Evolutionary conservation across 2,113 vertebrate species (phyloP), one percentile per base, ranked within the genome.

Genomic region (Eulemur rufifrons): DNA sequence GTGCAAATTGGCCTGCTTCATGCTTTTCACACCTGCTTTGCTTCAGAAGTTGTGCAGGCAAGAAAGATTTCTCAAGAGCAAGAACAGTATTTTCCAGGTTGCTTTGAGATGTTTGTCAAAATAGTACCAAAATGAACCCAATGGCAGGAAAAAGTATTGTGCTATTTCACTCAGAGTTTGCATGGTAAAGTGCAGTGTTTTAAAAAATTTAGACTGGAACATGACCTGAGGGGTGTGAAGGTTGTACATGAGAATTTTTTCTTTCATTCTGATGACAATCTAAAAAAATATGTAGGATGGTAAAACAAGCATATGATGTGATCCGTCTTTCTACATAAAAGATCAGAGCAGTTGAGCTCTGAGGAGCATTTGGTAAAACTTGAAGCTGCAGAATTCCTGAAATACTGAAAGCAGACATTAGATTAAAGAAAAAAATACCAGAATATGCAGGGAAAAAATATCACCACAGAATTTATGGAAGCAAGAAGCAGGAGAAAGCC

Each of bases 1-100:
- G 91, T 80, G 85, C 81, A 94, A 89, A 94, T 52, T 95, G 97
- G 17, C 69, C 54, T 47, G 69, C 56, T 87, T 95, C 42, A 15
- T 61, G 68, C 37, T 76, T 94, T 82, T 91, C 85, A 84, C 89
- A 89, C 95, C 78, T 87, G 80, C 83, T 61, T 73, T 94, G 61
- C 61, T 81, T 83, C 34, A 34, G 39, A 94, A 83, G 88, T 66
- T 86, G 50, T 68, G 54, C 54, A 74, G 50, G 32, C 68, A 39
- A 85, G 71, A 42, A 29, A 42, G 81, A 90, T 69, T 92, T 96
- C 45, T 64, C 56, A 90, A 52, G 82, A 94, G 52, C 45, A 71
- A 61, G 37, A 61, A 73, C 20, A 54, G 9, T 66, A 78, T 94
- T 96, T 96, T 87, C 47, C 86, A 90, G 34, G 64, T 80, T 80